A percentile compares a stretch with the other conserved stretches of the same genome.
These are phyloP conservation scores for Gyps fulvus DNA, from an alignment of 2,113 vertebrate species.

Conservation along the genomic window DNA sequence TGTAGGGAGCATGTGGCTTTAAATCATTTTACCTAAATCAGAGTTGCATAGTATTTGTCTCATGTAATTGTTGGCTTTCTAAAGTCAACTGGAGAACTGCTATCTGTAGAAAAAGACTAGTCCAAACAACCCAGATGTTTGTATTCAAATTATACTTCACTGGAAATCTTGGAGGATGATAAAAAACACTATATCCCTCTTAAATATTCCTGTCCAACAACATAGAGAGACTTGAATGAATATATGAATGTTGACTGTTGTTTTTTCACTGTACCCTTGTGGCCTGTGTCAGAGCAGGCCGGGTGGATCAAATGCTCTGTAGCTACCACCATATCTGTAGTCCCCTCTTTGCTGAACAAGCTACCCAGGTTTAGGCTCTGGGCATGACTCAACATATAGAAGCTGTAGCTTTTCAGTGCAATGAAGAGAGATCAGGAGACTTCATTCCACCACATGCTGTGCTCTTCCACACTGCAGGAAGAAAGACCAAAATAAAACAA, in stretches of 20 bases:
- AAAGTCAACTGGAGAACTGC: not conserved
- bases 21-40: not conserved
- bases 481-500: not conserved
- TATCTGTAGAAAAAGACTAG: not conserved
- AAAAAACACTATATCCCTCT: not conserved
- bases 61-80: conserved; percentile 4
- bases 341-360: not conserved
- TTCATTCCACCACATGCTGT: not conserved
- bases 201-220: not conserved
- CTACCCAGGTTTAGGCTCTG: not conserved
- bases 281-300: not conserved
- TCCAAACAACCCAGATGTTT: not conserved
- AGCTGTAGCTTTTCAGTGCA: not conserved
- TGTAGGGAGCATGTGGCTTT: not conserved
- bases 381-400: not conserved
- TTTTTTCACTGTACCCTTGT: not conserved
- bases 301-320: not conserved
- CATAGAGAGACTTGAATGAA: not conserved
- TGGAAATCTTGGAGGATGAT: not conserved
- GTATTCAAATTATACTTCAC: not conserved
- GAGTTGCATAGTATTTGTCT: not conserved
- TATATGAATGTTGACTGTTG: not conserved
- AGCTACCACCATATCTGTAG: not conserved
- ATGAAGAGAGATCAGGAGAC: not conserved
- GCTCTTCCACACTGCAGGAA: not conserved